These are phyloP conservation scores for Drosophila neonasuta DNA, from an alignment of 2,888 invertebrate genomes.

Conservation along the genomic window DNA sequence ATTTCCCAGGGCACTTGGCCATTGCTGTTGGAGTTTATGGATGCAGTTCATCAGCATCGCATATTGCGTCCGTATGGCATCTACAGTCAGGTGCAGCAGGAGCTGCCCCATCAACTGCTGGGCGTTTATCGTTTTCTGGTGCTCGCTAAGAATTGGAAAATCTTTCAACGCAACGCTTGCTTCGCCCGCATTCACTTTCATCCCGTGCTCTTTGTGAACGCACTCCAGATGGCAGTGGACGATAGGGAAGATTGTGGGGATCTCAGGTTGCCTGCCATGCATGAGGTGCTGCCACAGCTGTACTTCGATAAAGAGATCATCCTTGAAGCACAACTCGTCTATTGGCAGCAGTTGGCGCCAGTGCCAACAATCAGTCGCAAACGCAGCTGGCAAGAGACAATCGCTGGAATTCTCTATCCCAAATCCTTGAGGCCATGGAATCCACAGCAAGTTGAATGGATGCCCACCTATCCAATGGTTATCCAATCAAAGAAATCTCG, in stretches of 20 bases:
- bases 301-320: constrained; percentile 84
- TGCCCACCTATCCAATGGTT: constrained; percentile 46
- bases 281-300: constrained; percentile 89
- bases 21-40: constrained; percentile 47
- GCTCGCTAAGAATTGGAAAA: constrained; percentile 84
- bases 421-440: background rate
- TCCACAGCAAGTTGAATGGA: constrained; percentile 2
- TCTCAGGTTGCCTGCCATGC: constrained; percentile 87
- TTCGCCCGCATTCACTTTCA: constrained; percentile 88
- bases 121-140: constrained; percentile 63
- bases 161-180: constrained; percentile 83
- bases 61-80: constrained; percentile 56
- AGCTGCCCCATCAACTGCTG: constrained; percentile 57
- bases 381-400: constrained; percentile 46
- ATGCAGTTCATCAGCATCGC: constrained; percentile 39
- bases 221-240: constrained; percentile 86
- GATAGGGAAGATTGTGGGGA: constrained; percentile 86
- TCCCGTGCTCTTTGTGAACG: constrained; percentile 88
- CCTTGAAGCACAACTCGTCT: constrained; percentile 48
- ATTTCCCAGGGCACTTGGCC: constrained; percentile 43
- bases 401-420: constrained; percentile 17
- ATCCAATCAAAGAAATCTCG: constrained; percentile 35
- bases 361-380: constrained; percentile 10
- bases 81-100: constrained; percentile 51
- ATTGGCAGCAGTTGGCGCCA: constrained; percentile 57